Evolutionary conservation across 2,113 vertebrate genomes (phyloP).

Genomic region (Progne subis): DNA sequence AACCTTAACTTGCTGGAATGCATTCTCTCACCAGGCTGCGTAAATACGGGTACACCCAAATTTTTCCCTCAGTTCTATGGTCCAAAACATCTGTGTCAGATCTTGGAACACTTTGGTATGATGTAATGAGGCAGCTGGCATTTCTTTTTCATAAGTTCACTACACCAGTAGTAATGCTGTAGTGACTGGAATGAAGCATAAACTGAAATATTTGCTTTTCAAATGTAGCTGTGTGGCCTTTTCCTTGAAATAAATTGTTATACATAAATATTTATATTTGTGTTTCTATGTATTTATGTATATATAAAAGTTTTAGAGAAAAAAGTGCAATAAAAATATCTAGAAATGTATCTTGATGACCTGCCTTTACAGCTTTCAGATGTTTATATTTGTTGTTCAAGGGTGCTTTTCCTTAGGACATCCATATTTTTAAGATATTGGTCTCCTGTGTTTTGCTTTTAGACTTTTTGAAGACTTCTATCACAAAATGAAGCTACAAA

Average conservation of each 20-base stretch:
- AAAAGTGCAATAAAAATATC: neutral
- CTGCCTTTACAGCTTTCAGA: constrained; percentile 25
- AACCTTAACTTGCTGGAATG: constrained; percentile 46
- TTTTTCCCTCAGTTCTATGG: neutral
- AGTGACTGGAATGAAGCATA: neutral
- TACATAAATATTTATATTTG: too few relatives aligned
- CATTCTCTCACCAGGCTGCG: constrained; percentile 26
- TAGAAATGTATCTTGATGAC: neutral
- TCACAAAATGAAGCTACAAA: constrained; percentile 50
- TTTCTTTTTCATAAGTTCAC: constrained; percentile 34
- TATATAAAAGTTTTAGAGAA: neutral
- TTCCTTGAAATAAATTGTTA: neutral
- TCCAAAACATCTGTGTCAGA: constrained; percentile 58
- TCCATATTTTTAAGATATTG: neutral
- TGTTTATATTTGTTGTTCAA: neutral
- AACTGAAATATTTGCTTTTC: neutral
- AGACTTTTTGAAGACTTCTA: neutral
- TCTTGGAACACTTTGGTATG: constrained; percentile 17
- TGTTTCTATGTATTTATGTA: neutral
- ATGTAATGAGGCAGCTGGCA: constrained; percentile 49
- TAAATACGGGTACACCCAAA: constrained; percentile 34
- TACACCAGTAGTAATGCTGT: neutral
- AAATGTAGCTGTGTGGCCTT: neutral
- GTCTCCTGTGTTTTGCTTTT: constrained; percentile 37
- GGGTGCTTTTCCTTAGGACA: constrained; percentile 11